phyloP scores from a whole-genome alignment of 2,797 vertebrate species.

The Eulemur rubriventer region DNA sequence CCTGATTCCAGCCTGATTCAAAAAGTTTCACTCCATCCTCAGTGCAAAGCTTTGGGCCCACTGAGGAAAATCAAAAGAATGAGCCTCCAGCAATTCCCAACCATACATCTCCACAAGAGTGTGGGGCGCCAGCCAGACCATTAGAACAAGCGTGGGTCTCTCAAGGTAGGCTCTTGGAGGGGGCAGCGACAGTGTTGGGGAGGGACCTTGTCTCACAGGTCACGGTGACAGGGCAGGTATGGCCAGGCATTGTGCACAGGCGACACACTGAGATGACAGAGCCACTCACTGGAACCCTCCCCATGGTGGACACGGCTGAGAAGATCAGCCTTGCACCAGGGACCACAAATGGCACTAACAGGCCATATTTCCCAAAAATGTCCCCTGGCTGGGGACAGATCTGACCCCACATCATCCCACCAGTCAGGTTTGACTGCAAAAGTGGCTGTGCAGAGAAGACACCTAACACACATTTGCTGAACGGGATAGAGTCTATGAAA shows the following conservation, averaged over 20 bases:
- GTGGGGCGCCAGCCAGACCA: fast-evolving
- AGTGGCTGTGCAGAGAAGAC: not conserved
- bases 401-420: not conserved
- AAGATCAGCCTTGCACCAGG: not conserved
- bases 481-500: not conserved
- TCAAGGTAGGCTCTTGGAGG: not conserved
- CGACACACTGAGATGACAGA: not conserved
- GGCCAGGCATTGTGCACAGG: not conserved
- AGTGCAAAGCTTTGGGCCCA: not conserved
- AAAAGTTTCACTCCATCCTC: not conserved
- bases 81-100: not conserved
- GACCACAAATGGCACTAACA: not conserved
- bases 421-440: not conserved
- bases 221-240: not conserved
- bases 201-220: not conserved
- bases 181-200: not conserved
- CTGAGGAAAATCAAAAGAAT: not conserved
- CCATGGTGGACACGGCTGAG: not conserved
- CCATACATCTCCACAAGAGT: not conserved
- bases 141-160: not conserved
- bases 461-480: not conserved
- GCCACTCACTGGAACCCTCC: not conserved
- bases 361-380: not conserved
- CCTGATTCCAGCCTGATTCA: not conserved
- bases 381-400: not conserved